Base-by-base conservation (phyloP, 2,888 invertebrate genomes). In the Pedicia rivosa region DNA sequence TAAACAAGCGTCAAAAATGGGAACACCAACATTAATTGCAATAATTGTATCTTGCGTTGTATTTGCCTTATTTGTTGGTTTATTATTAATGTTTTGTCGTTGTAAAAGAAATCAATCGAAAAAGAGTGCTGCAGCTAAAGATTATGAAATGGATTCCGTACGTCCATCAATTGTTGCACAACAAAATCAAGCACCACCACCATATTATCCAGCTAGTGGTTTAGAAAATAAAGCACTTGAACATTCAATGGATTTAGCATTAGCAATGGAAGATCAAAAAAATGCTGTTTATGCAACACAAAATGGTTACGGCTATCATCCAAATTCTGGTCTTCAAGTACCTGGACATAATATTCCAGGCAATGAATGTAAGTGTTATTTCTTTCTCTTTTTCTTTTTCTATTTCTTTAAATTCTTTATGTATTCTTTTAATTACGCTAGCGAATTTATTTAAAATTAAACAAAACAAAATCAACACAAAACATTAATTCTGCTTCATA, bases 141-240 rank as follows among this genome's bases (percentile, higher is more conserved):
- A 88, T 57, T 87, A 87, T 57, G 88, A 88, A 64, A 82, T 86
- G 79, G 86, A 87, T 54, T 78, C 83, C 0, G 81, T 83, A 45
- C 71, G 83, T 39, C 83, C 84, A 13, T 79, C 83, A 33, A 78
- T 86, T 58, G 82, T 84, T 27, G 74, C 82, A n/a, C 80, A 81
- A 43, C 84, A 83, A 58, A 82, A 78, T 43, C 82, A 83, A 52
- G 83, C 84, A 2, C 87, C 87, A 15, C 87, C 87, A 22, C 87
- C 87, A 0, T 88, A 88, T 50, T 87, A 87, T 54, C 84, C 87
- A n/a, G 75, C 76, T 9, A 72, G 80, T 32, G 84, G 84, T 1
- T 74, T 84, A 70, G 90, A 90, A 62, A 90, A 90, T 59, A 90
- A 90, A 62, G 90, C 87, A 19, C 63, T 90, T 30, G 88, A 90